phyloP scores from a whole-genome alignment of 2,888 invertebrate species.

The Orthonychiurus folsomi region DNA sequence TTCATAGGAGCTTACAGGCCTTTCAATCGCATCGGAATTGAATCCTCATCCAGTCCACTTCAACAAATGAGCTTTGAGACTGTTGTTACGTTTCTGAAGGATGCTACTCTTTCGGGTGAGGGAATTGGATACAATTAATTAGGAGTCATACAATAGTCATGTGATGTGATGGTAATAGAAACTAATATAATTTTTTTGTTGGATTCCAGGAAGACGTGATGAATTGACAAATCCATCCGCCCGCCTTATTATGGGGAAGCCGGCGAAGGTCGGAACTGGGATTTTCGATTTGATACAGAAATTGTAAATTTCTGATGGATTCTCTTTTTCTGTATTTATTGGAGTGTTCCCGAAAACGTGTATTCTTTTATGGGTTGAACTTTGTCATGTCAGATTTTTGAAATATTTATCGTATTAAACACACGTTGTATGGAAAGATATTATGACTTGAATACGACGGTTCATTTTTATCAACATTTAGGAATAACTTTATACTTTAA shows the following conservation, averaged over 20 bases:
- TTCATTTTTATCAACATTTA: too few species aligned
- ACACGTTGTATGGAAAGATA: too few species aligned
- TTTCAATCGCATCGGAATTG: conserved; percentile 83
- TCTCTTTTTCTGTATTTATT: conserved; percentile 7
- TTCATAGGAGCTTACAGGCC: conserved; percentile 81
- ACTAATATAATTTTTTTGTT: conserved; percentile 4
- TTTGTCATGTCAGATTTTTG: too few species aligned
- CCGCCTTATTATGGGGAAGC: conserved; percentile 75
- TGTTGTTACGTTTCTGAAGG: conserved; percentile 71
- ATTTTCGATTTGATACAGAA: conserved; percentile 49
- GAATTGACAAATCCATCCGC: conserved; percentile 73
- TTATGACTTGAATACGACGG: too few species aligned
- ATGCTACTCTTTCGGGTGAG: conserved; percentile 59
- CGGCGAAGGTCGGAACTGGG: conserved; percentile 75
- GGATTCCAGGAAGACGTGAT: conserved; percentile 60
- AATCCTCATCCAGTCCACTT: conserved; percentile 78
- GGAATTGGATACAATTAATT: conserved; percentile 6
- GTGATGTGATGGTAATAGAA: background rate
- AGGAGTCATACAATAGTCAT: background rate
- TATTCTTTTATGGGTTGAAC: too few species aligned
- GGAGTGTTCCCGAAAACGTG: too few species aligned
- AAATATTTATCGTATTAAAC: too few species aligned
- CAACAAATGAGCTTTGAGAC: conserved; percentile 99
- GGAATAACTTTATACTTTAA: too few species aligned
- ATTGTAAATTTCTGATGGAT: conserved; percentile 19